phyloP scores from a whole-genome alignment of 1,140 invertebrate species.

The Campodea augens region DNA sequence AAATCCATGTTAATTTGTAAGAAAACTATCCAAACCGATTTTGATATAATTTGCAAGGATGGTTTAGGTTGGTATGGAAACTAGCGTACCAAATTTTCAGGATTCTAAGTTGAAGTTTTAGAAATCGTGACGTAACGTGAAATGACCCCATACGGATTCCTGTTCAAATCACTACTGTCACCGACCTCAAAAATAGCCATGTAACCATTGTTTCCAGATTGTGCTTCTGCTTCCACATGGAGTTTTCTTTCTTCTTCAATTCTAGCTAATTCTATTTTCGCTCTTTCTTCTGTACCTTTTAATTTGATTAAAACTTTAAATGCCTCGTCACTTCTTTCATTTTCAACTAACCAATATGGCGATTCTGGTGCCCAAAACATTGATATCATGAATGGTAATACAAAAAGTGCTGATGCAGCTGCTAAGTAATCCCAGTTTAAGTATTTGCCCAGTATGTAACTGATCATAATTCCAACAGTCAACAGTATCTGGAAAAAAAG shows the following conservation, averaged over 20 bases:
- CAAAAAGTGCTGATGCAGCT: slow-evolving; percentile 24
- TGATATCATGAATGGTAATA: slow-evolving; percentile 25
- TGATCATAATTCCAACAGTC: slow-evolving; percentile 37
- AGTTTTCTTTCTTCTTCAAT: neutral
- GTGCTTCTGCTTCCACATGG: neutral
- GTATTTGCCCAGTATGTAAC: slow-evolving; percentile 35
- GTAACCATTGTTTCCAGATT: slow-evolving; percentile 19
- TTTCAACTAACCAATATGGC: slow-evolving; percentile 30
- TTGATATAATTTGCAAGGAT: too few relatives aligned
- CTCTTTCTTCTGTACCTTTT: slow-evolving; percentile 11
- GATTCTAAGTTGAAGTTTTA: too few relatives aligned
- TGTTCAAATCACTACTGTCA: too few relatives aligned
- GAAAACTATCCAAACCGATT: too few relatives aligned
- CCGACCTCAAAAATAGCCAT: too few relatives aligned
- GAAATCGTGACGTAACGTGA: too few relatives aligned
- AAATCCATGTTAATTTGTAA: too few relatives aligned
- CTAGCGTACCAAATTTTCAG: too few relatives aligned
- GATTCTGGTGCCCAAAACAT: slow-evolving; percentile 34
- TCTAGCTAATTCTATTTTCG: slow-evolving; percentile 15
- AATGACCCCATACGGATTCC: too few relatives aligned
- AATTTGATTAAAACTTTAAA: slow-evolving; percentile 26
- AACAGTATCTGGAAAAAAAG: too few relatives aligned
- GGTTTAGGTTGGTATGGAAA: too few relatives aligned
- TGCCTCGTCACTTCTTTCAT: slow-evolving; percentile 29
- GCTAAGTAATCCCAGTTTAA: slow-evolving; percentile 35